Base-by-base conservation (phyloP, 2,113 vertebrate genomes). In the Tricholaema leucomelas region DNA sequence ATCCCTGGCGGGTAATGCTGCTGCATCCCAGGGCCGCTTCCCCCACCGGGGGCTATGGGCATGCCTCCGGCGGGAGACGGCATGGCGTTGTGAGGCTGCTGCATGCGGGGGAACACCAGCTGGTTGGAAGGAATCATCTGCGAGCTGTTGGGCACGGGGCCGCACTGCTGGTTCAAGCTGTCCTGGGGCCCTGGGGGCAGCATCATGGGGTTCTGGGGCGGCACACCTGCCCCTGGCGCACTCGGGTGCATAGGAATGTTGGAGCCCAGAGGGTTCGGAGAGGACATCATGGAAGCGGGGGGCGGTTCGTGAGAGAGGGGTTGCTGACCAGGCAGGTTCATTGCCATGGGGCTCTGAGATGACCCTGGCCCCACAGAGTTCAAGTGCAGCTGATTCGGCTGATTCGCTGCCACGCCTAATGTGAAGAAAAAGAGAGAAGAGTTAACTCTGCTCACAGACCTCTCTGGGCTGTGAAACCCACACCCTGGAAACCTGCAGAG, bases 301-400 rank as follows among this genome's bases (percentile, higher is more conserved):
- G 98, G 96, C 0, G 98, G 97, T 23, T 99, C 99, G 0, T 99
- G 99, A 61, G 99, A 98, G 81, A 99, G 97, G 77, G 98, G 98
- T 78, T 98, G 98, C 95, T 98, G 98, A 94, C 98, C 98, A 75
- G 98, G 98, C 83, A 98, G 97, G 85, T 97, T 97, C 96, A 99
- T 97, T 87, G 98, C 98, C 98, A 99, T 98, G 36, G 99, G 99
- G 94, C 99, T 99, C 94, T 98, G 98, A 36, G 98, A 97, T 24
- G 98, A 98, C 82, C 94, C 97, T 33, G 98, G 97, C 48, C 98
- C 98, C 70, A 98, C 97, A 1, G 98, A 98, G 90, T 98, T 98
- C 96, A 99, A 97, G 72, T 99, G 98, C 96, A 99, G 98, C 94
- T 98, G 98, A 42, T 97, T 96, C 35, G 97, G 85, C 94, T 98